phyloP scores from a whole-genome alignment of 1,140 invertebrate species.

The Oryctes rhinoceros region DNA sequence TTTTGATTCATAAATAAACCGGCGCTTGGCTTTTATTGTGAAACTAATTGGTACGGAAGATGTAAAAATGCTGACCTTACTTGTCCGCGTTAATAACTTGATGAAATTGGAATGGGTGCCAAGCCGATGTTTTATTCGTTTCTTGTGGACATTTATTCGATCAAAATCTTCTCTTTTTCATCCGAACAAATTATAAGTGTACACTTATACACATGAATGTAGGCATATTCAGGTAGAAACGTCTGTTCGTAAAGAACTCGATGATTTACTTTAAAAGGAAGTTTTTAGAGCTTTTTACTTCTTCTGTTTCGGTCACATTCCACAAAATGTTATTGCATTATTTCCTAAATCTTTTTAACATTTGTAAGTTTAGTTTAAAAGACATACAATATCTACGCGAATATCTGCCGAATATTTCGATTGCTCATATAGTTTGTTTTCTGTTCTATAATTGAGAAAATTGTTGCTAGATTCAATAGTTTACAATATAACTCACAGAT shows the following conservation, averaged over 20 bases:
- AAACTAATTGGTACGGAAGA: slow-evolving; percentile 22
- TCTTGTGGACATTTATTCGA: background rate
- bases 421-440: too few species aligned
- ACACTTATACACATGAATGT: background rate
- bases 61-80: slow-evolving; percentile 34
- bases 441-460: too few species aligned
- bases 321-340: background rate
- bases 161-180: background rate
- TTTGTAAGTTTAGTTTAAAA: too few species aligned
- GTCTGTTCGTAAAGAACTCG: background rate
- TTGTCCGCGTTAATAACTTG: slow-evolving; percentile 16
- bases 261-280: background rate
- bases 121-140: slow-evolving; percentile 11
- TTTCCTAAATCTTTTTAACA: background rate
- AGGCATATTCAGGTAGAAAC: background rate
- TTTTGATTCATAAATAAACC: slow-evolving; percentile 31
- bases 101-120: slow-evolving; percentile 1
- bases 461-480: background rate
- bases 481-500: background rate
- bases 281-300: background rate
- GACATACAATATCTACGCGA: too few species aligned
- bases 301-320: background rate
- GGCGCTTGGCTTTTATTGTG: slow-evolving; percentile 21
- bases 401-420: too few species aligned
- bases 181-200: background rate